A percentile compares a stretch with the other conserved stretches of the same genome.
Evolutionary conservation across 2,888 invertebrate genomes (phyloP).

Genomic region (Noctua comes): DNA sequence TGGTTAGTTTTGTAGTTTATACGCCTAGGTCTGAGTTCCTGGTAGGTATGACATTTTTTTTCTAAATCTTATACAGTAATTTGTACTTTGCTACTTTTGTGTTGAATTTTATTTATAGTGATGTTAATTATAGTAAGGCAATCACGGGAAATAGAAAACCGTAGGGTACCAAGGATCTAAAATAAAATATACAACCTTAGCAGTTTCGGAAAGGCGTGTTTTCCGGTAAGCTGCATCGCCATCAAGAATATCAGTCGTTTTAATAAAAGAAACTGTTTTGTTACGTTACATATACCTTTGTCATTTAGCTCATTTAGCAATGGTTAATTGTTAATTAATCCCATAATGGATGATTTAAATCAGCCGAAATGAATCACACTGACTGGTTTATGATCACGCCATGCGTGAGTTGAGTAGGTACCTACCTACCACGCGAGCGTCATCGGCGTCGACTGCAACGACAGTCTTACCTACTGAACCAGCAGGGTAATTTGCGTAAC

Average conservation of each 20-base stretch:
- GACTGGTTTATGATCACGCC: conserved; percentile 1
- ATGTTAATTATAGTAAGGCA: too few species aligned
- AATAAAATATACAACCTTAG: too few species aligned
- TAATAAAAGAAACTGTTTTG: too few species aligned
- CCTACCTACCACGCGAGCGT: neutral
- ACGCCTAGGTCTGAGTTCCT: too few species aligned
- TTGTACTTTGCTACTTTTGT: neutral
- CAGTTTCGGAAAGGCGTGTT: neutral
- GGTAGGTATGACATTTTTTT: neutral
- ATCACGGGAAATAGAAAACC: too few species aligned
- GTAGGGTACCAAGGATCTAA: neutral
- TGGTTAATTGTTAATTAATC: neutral
- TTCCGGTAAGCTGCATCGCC: neutral
- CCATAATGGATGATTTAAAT: neutral
- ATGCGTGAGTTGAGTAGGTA: neutral
- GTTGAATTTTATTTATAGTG: too few species aligned
- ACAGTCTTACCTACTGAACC: neutral
- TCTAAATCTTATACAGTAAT: neutral
- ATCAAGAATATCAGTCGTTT: too few species aligned
- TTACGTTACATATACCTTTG: too few species aligned
- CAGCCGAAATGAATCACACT: neutral
- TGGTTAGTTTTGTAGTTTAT: neutral
- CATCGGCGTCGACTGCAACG: neutral
- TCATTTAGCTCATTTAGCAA: neutral
- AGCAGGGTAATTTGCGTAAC: neutral